Percentiles rank a stretch among this genome's conserved stretches.
Evolutionary conservation across 2,113 vertebrate genomes (phyloP).

Genomic region (Ailurus styani): DNA sequence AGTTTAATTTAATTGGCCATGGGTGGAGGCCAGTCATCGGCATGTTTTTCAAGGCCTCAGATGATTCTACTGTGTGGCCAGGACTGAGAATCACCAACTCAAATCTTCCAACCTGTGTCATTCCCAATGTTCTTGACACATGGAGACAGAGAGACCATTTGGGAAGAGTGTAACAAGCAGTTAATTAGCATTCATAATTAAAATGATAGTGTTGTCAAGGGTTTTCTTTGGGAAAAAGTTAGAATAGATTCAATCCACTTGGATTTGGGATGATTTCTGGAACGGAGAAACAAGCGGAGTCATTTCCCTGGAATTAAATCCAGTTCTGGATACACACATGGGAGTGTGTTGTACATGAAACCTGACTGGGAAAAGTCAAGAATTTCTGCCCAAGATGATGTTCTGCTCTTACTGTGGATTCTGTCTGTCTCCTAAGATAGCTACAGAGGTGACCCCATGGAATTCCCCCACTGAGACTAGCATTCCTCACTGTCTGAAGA

Average conservation of each 20-base stretch:
- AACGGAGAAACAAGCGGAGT: not conserved
- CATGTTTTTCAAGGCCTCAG: not conserved
- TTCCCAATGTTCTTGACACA: not conserved
- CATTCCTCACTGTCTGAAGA: not conserved
- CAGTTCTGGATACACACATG: not conserved
- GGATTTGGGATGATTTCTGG: not conserved
- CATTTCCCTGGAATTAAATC: not conserved
- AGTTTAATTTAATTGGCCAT: not conserved
- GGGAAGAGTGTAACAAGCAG: not conserved
- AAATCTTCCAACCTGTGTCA: not conserved
- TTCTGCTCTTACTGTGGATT: not conserved
- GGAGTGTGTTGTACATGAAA: not conserved
- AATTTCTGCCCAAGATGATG: not conserved
- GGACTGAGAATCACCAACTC: not conserved
- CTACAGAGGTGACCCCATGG: not conserved
- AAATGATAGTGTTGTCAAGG: not conserved
- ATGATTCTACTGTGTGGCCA: constrained; percentile 11
- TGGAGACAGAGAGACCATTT: not conserved
- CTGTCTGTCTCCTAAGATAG: not conserved
- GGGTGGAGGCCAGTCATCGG: not conserved
- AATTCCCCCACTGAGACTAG: not conserved
- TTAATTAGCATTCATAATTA: not conserved
- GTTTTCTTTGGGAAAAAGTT: not conserved
- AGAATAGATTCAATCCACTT: not conserved
- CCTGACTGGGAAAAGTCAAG: not conserved